Evolutionary conservation across 2,888 invertebrate genomes (phyloP), one percentile per base, ranked within the genome.

Genomic region (Xanthostigma xanthostigma): DNA sequence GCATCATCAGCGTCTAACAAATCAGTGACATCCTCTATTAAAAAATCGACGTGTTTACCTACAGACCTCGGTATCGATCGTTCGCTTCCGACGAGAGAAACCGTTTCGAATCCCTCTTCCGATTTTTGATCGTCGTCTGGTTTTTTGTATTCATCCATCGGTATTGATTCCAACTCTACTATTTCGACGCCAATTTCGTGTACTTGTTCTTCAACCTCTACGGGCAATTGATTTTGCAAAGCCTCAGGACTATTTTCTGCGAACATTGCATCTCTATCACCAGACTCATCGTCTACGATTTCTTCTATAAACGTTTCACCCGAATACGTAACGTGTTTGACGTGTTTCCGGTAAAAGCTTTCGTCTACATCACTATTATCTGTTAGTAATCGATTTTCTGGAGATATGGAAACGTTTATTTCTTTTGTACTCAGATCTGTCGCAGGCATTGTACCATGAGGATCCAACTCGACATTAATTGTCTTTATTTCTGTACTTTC

Each of bases 81-180:
- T 34, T 33, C 12, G 14, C 36, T 36, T 8, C 12, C 44, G 12
- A 8, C 36, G 9, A 35, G 14, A n/a, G 14, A 14, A 8, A 14
- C 27, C 27, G 27, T 27, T 6, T 27, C 27, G 8, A n/a, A 14
- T 13, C 10, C n/a, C 27, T 41, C 11, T 5, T 39, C 40, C 39
- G 17, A 43, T 44, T 44, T 27, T 17, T 52, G 50, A 13, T 47
- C 51, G 35, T 49, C 46, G 37, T 53, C 52, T 39, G 12, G 39
- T 10, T 11, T 39, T 39, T 39, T 10, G 39, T 39, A 39, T 14
- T 9, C 39, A 14, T 10, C 14, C 10, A 13, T 14, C 39, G 12
- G 14, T 12, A 13, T 39, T 11, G 12, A 14, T 39, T 39, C 9
- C 14, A 13, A 12, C 11, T 13, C 39, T 13, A 39, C 39, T 11